Evolutionary conservation across 1,140 invertebrate genomes (phyloP).

Genomic region (Zaprionus nigranus): DNA sequence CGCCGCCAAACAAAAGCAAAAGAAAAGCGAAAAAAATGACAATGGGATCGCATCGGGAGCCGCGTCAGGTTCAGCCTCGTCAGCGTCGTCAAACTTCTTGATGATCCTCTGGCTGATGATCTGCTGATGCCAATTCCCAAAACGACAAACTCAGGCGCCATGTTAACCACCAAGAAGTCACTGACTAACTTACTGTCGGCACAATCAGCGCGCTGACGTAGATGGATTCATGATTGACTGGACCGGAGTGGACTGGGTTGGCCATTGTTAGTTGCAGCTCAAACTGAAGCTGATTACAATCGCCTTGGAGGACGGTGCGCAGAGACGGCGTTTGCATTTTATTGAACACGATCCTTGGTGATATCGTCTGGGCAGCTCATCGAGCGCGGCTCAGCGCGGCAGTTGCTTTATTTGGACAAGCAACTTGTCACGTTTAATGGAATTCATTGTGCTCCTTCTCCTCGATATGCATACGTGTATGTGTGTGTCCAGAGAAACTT

Average conservation of each 20-base stretch:
- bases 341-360: conserved; percentile 76
- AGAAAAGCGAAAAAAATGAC: conserved; percentile 35
- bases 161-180: conserved; percentile 81
- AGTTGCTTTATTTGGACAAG: conserved; percentile 75
- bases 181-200: conserved; percentile 57
- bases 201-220: conserved; percentile 56
- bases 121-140: conserved; percentile 75
- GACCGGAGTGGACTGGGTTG: conserved; percentile 19
- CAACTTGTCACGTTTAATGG: conserved; percentile 82
- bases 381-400: conserved; percentile 46
- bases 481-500: conserved; percentile 6
- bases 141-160: conserved; percentile 82
- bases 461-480: conserved; percentile 33
- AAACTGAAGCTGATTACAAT: conserved; percentile 59
- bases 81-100: conserved; percentile 59
- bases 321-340: conserved; percentile 69
- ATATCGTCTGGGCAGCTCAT: conserved; percentile 35
- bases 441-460: conserved; percentile 54
- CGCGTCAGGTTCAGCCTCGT: conserved; percentile 31
- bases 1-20: conserved; percentile 41
- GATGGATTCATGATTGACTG: conserved; percentile 71
- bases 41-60: conserved; percentile 35
- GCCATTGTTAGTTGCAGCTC: conserved; percentile 57
- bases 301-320: conserved; percentile 13
- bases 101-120: conserved; percentile 77